phyloP scores from a whole-genome alignment of 2,888 invertebrate species.

The Cryptus viduatorius region DNA sequence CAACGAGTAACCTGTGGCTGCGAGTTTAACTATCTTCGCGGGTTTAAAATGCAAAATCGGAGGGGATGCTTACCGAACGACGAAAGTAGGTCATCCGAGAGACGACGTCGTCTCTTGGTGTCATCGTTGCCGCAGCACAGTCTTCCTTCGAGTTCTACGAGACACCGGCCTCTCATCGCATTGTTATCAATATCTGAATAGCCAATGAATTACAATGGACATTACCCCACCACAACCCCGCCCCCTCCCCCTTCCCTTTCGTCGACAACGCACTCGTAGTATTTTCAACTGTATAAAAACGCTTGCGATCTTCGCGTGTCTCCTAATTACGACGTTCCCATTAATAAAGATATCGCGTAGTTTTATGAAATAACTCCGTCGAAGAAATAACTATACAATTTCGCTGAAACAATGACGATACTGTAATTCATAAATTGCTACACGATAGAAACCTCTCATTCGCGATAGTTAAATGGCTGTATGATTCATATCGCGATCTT shows the following conservation, averaged over 20 bases:
- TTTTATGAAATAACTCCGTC: slow-evolving; percentile 2
- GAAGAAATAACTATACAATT: background rate
- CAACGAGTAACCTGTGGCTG: slow-evolving; percentile 72
- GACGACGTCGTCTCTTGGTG: background rate
- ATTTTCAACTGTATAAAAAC: background rate
- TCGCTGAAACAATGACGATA: slow-evolving; percentile 1
- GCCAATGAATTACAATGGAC: slow-evolving; percentile 47
- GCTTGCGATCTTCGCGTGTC: background rate
- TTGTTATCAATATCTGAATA: slow-evolving; percentile 61
- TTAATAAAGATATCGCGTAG: slow-evolving; percentile 12
- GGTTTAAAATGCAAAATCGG: slow-evolving; percentile 52
- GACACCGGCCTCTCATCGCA: slow-evolving; percentile 29
- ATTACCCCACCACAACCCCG: background rate
- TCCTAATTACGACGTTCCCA: slow-evolving; percentile 5
- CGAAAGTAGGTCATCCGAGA: slow-evolving; percentile 55
- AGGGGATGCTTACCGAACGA: slow-evolving; percentile 14
- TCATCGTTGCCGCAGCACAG: background rate
- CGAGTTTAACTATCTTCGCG: slow-evolving; percentile 66
- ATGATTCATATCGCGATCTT: too few relatives aligned
- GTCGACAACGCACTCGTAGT: background rate
- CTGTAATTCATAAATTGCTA: background rate
- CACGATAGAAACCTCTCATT: too few relatives aligned
- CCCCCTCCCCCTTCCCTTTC: background rate
- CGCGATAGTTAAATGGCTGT: too few relatives aligned
- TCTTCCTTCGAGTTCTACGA: slow-evolving; percentile 9